Evolutionary conservation across 2,888 invertebrate species (phyloP), one percentile per base, ranked within the genome.

Genomic region (Noctuana brunneofusca): DNA sequence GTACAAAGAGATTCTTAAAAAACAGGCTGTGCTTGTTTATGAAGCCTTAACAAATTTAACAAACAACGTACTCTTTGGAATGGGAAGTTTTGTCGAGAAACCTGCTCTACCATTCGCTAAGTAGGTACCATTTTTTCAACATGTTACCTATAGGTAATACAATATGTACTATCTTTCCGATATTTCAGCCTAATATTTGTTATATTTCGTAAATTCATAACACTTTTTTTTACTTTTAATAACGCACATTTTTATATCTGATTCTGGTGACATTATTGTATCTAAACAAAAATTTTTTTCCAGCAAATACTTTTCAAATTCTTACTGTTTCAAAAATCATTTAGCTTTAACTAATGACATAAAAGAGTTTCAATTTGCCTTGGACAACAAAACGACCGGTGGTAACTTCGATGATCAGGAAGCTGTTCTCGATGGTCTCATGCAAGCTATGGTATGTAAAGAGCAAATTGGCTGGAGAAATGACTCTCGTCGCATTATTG

Each of bases 381-480:
- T 94, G 1, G 79, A 82, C 0, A 69, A 73, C 0, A 87, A 89
- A 0, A 70, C 78, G 6, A 75, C 86, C 22, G 93, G 93, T 0
- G 80, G 80, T 1, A 94, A 94, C 81, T 76, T 94, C 59, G 96
- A 96, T 77, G 75, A 84, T 1, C 96, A 95, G 0, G 97, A 97
- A 86, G 96, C 97, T 11, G 96, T 97, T 0, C 93, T 97, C 50
- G 97, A 97, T 79, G 97, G 96, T 5, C 90, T 97, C 22, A 96
- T 97, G 92, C 97, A 97, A 84, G 81, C 75, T 0, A 75, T 87
- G 65, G 95, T 94, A 4, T 95, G 95, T 73, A 84, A 92, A 68
- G 73, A 94, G 12, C 81, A 93, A 69, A 95, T 97, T 69, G 95
- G 95, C 12, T 98, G 97, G 97, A 88, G 97, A 69, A 80, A 92